Evolutionary conservation across 2,113 vertebrate genomes (phyloP), one percentile per base, ranked within the genome.

Genomic region (Microtus montanus): DNA sequence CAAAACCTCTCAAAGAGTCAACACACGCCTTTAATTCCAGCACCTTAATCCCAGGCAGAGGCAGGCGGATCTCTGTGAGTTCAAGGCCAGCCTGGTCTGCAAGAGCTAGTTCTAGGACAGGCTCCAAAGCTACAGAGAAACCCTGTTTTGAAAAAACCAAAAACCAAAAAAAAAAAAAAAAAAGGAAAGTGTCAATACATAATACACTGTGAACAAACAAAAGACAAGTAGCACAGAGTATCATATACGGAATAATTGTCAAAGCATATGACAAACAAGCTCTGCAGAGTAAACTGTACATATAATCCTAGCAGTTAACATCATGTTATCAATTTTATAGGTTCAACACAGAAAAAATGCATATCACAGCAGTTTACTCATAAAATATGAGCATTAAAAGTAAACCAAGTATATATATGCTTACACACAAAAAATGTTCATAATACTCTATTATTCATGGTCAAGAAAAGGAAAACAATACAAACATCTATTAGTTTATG

Each of bases 241-340:
- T 7, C 35, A 71, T 70, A 94, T 15, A 94, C 0, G 35, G 8
- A 88, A 91, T 26, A 94, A 41, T 0, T 92, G 12, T 47, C 73
- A 92, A 95, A 28, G 28, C 9, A 7, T 47, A 64, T 35, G n/a
- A 92, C 75, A 93, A 82, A 96, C 3, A 89, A 7, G 30, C 7
- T 91, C 58, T 77, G 38, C 49, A 77, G 90, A 87, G 30, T 75
- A 92, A 90, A 91, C 75, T 75, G 84, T 87, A 61, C 15, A 82
- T 91, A 20, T 4, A 84, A 26, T 58, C 6, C 1, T 58, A 84
- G 95, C 3, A 94, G 41, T 87, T 86, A 92, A 78, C 41, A 66
- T 89, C 30, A 44, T 20, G 17, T 93, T 96, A 89, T 1, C 66
- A 54, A 94, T 75, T 95, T 89, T 84, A 71, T 66, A 89, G 24